These are phyloP conservation scores for Leucophora obtusa DNA, from an alignment of 2,888 invertebrate species.

Conservation along the genomic window DNA sequence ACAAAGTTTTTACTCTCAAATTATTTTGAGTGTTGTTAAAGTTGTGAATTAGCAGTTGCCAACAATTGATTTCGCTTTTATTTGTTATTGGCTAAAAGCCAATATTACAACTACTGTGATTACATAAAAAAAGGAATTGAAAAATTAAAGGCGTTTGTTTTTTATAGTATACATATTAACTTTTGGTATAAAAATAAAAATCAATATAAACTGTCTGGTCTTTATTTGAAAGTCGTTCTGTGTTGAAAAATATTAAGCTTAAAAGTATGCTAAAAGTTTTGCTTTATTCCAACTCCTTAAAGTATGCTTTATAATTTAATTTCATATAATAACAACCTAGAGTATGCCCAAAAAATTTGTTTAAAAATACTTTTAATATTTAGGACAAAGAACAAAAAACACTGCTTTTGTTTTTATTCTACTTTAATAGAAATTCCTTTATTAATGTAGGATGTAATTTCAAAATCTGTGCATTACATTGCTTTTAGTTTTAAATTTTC, in stretches of 20 bases:
- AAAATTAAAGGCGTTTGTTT: not conserved
- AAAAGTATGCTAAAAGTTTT: not conserved
- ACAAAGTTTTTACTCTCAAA: too few relatives aligned
- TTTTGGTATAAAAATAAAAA: too few relatives aligned
- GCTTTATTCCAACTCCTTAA: not conserved
- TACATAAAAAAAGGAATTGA: not conserved
- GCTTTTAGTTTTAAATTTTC: not conserved
- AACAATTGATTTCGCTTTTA: slow-evolving; percentile 56
- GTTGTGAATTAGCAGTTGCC: slow-evolving; percentile 32
- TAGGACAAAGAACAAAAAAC: not conserved
- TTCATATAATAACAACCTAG: not conserved
- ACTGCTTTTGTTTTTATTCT: not conserved
- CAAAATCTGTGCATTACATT: too few relatives aligned
- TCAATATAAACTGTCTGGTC: slow-evolving; percentile 43
- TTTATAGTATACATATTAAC: not conserved
- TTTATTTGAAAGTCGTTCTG: too few relatives aligned
- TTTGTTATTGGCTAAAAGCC: slow-evolving; percentile 49
- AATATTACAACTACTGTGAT: slow-evolving; percentile 20
- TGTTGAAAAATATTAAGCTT: not conserved
- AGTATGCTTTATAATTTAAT: not conserved
- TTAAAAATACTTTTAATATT: not conserved
- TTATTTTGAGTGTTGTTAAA: not conserved
- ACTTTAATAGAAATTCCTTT: not conserved
- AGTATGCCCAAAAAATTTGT: not conserved
- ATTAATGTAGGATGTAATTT: too few relatives aligned